Conservation (phyloP, 35 echinoderm and acorn worm species). For the Amphiura filiformis region DNA sequence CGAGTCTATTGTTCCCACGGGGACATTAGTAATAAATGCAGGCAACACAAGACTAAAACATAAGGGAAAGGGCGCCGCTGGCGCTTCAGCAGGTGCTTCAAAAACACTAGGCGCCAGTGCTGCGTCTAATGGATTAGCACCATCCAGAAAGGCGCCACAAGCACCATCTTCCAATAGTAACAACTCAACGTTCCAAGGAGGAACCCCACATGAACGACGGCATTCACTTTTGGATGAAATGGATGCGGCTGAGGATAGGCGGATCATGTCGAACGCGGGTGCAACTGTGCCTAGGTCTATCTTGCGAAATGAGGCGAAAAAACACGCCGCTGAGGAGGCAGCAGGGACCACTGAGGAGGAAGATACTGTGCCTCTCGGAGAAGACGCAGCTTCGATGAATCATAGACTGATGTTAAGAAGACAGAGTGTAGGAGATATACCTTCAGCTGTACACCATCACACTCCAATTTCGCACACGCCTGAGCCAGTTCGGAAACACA, state of each 20-base stretch:
- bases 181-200: constrained; percentile 33
- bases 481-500: no score
- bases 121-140: not conserved
- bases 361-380: not conserved
- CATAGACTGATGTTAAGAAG: not conserved
- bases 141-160: not conserved
- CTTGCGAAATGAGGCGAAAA: not conserved
- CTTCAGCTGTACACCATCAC: no score
- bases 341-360: not conserved
- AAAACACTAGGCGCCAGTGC: constrained; percentile 1
- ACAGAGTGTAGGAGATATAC: not conserved
- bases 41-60: constrained; percentile 31
- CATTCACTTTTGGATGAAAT: not conserved
- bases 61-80: not conserved
- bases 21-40: constrained; percentile 41
- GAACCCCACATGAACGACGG: not conserved
- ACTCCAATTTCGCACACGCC: no score
- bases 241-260: not conserved
- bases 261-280: not conserved
- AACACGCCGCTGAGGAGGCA: not conserved
- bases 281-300: constrained; percentile 36
- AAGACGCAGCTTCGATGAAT: constrained; percentile 5
- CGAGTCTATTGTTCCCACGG: constrained; percentile 60
- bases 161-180: not conserved
- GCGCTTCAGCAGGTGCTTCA: no score